Evolutionary conservation across 2,888 invertebrate genomes (phyloP).

Genomic region (Atrina japonica): DNA sequence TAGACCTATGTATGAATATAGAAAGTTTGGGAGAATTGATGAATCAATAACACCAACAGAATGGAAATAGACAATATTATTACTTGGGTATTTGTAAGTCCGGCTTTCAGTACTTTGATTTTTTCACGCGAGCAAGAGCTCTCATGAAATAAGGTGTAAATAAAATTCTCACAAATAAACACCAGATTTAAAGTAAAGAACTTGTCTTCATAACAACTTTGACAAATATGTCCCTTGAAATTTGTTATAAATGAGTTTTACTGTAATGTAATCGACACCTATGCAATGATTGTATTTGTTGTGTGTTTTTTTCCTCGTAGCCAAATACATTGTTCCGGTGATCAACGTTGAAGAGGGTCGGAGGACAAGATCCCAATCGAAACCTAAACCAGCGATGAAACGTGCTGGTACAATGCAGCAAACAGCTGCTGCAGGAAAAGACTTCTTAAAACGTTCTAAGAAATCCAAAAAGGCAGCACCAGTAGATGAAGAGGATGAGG

Average conservation of each 20-base stretch:
- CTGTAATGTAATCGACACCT: too few relatives aligned
- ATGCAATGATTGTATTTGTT: background rate
- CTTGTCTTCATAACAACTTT: too few relatives aligned
- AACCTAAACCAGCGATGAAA: slow-evolving; percentile 67
- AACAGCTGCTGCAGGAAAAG: slow-evolving; percentile 87
- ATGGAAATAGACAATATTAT: slow-evolving; percentile 6
- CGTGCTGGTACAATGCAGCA: slow-evolving; percentile 75
- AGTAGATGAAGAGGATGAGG: slow-evolving; percentile 42
- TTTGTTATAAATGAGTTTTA: too few relatives aligned
- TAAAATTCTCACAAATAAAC: too few relatives aligned
- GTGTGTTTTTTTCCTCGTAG: slow-evolving; percentile 45
- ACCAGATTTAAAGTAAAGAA: too few relatives aligned
- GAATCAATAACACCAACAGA: too few relatives aligned
- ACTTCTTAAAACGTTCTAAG: slow-evolving; percentile 66
- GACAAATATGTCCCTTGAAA: too few relatives aligned
- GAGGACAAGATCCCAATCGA: slow-evolving; percentile 66
- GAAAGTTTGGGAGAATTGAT: too few relatives aligned
- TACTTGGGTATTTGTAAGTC: too few relatives aligned
- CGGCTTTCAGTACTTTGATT: too few relatives aligned
- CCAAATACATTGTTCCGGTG: slow-evolving; percentile 61
- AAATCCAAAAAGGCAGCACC: slow-evolving; percentile 55
- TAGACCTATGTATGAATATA: too few relatives aligned
- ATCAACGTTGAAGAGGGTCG: slow-evolving; percentile 67
- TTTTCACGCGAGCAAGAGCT: background rate
- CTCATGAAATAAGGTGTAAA: too few relatives aligned